Base-by-base conservation (phyloP, 2,113 vertebrate genomes). In the Notiomystis cincta region DNA sequence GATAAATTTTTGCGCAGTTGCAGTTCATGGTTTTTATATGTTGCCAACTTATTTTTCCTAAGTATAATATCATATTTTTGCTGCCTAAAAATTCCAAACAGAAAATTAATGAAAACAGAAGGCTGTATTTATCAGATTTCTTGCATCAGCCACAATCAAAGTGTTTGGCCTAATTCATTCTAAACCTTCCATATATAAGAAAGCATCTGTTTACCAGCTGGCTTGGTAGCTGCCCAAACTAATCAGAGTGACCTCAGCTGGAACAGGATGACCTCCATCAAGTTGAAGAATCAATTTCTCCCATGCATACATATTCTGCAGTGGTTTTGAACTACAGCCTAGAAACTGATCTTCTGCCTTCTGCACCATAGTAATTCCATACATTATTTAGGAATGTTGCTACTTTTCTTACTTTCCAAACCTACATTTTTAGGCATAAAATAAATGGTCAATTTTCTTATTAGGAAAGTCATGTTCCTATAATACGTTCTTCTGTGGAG, bases 131-230 rank as follows among this genome's bases (percentile, higher is more conserved):
- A 86, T 92, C 67, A 64, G 20, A 75, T 87, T 90, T 83, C 47
- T 95, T 82, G 33, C 33, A 58, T 71, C 20, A 81, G 62, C 51
- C 61, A 56, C 70, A 92, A 82, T 48, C 72, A 81, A 77, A 90
- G 31, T 44, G 30, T 87, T 95, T 84, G 53, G 31, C 45, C 31
- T 65, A 78, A 82, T 84, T 94, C 86, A 81, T 86, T 90, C 76
- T 92, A 88, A 94, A 61, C 40, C 11, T 71, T 79, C 76, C 87
- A 71, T 3, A 69, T 78, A 50, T 78, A 91, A 69, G 58, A 90
- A 95, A 94, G 77, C 93, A 89, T 96, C 76, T 97, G 80, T 65
- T 94, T 93, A 94, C 82, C 97, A 94, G 88, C 89, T 93, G 94
- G 75, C 75, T 95, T 89, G 8, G 70, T 94, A 95, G 78, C 87